Evolutionary conservation across 2,888 invertebrate genomes (phyloP), one percentile per base, ranked within the genome.

Genomic region (Galerucella calmariensis): DNA sequence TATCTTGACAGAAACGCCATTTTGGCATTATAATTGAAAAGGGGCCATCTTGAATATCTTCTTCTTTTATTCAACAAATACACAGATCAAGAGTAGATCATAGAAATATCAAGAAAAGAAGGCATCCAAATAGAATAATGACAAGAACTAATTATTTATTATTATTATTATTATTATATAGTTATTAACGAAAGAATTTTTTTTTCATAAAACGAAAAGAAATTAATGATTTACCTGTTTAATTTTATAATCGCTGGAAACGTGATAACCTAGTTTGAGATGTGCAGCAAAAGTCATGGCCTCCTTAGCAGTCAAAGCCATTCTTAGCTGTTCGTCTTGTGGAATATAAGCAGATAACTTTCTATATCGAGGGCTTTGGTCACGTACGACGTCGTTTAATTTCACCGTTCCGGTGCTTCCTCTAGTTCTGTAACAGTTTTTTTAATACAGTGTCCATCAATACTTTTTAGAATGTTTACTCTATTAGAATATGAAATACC

Each of bases 341-440:
- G 94, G 94, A 81, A 95, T 95, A 89, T 95, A 95, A 68, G 93
- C 92, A 44, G 93, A 92, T 78, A 94, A 89, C 95, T 80, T 95
- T 91, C 88, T 96, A 95, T 83, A 93, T 90, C 65, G 95, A 92
- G 70, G 95, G 93, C 80, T 97, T 90, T 44, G 92, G 91, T 78
- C 95, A 90, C 83, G 95, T 87, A 83, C 93, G 90, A 85, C 80
- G 24, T 84, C 85, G 75, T 87, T 88, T 58, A 87, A 79, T 75
- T 81, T 82, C 6, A 88, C 82, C 1, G 79, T 79, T 24, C 87
- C 87, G 27, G 80, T 79, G 76, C 86, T 87, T 14, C 87, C 88
- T 71, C 80, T 78, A 1, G 86, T 85, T 75, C 88, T 87, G 81
- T 4, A 85, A 85, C 51, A 70, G 73, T 16, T 16, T 16, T 56